Percentiles rank a stretch among this genome's conserved stretches.
phyloP scores from a whole-genome alignment of 2,113 vertebrate genomes.

The Cyprinodon tularosa region DNA sequence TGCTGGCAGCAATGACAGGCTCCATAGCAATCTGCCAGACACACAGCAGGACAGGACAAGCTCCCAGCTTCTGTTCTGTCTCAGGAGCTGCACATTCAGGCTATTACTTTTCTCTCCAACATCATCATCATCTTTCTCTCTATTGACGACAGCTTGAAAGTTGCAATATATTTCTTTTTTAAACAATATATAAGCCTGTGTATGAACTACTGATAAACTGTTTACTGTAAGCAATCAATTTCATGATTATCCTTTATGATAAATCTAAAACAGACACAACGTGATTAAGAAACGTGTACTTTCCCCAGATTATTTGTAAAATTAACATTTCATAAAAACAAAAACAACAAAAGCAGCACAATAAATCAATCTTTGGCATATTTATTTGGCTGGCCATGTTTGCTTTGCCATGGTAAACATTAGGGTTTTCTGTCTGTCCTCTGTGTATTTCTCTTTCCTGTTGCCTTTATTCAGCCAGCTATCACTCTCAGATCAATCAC shows the following conservation, averaged over 20 bases:
- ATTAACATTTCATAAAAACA: not conserved
- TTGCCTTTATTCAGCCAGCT: slow-evolving; percentile 40
- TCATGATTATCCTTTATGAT: not conserved
- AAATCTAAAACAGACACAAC: not conserved
- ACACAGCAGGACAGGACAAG: slow-evolving; percentile 76
- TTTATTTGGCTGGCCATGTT: slow-evolving; percentile 27
- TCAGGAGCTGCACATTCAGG: slow-evolving; percentile 58
- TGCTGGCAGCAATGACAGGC: slow-evolving; percentile 81
- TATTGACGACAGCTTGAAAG: slow-evolving; percentile 10
- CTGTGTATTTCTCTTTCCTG: slow-evolving; percentile 37
- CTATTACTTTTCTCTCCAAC: slow-evolving; percentile 48
- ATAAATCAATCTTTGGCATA: slow-evolving; percentile 22
- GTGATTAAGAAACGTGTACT: not conserved
- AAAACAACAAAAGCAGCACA: slow-evolving; percentile 1
- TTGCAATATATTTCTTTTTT: slow-evolving; percentile 21
- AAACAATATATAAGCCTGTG: not conserved
- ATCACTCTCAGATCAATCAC: slow-evolving; percentile 73
- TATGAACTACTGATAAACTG: not conserved
- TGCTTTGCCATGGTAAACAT: slow-evolving; percentile 54
- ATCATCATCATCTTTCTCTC: slow-evolving; percentile 39
- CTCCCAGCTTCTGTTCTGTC: slow-evolving; percentile 68
- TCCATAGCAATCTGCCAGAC: slow-evolving; percentile 77
- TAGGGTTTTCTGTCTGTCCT: slow-evolving; percentile 23
- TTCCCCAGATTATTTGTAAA: not conserved
- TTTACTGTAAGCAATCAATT: not conserved